Base-by-base conservation (phyloP, 1,140 invertebrate species). In the Brachionus plicatilis region DNA sequence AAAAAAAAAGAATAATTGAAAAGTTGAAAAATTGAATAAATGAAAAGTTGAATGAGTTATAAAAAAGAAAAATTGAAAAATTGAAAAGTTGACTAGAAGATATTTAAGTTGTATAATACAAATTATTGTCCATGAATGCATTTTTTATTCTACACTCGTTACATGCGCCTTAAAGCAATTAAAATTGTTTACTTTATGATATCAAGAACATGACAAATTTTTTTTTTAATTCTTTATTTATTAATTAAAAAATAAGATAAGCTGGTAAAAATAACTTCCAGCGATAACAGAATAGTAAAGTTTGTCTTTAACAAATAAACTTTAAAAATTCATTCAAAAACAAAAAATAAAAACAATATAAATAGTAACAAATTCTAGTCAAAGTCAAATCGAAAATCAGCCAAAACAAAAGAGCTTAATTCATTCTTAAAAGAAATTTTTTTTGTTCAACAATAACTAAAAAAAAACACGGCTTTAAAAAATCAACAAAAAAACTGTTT, bases 291-390 rank as follows among this genome's bases (percentile, higher is more conserved):
- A 68, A 68, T 68, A 33, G 27, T 37, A 68, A 56, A 56, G 53
- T 56, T 56, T 56, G 53, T 56, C 53, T 56, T 56, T 56, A 56
- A 56, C 53, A 56, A 56, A 17, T 68, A 68, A 68, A 68, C 65
- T 68, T 68, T 68, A 29, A 37, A 68, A 68, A 68, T 33, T 68
- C 65, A 68, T 68, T 68, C 65, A 72, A 72, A 72, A 72, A 72
- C 29, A 41, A 72, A 41, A 37, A 72, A 72, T 41, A 72, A 72
- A 72, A 72, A 72, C 68, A 72, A 72, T 72, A 72, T 72, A 72
- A 41, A 72, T 72, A 68, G 33, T 68, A 72, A 72, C 68, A 72
- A 72, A 43, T 37, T 72, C 68, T 72, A 72, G 6, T 24, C 33
- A 37, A 37, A 29, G 27, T 29, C 27, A 66, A 37, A 72, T n/a